Conservation (phyloP, 64 coral and sea anemone genomes). For the Porites australiensis region DNA sequence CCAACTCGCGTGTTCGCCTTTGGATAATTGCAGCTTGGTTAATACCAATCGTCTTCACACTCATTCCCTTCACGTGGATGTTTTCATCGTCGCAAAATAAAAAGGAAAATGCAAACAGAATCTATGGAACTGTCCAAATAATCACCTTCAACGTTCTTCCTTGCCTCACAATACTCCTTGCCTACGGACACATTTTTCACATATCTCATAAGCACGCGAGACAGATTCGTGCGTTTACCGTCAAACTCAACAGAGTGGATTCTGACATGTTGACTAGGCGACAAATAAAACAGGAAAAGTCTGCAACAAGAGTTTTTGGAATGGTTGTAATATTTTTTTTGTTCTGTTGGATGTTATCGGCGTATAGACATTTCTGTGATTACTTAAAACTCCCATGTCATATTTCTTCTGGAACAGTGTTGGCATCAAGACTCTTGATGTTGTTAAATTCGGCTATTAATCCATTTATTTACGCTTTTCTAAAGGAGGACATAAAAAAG, state of each 20-base stretch:
- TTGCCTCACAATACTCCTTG: conserved; percentile 41
- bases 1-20: background rate
- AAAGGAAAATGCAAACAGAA: background rate
- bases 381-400: background rate
- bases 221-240: background rate
- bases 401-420: background rate
- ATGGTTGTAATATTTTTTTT: conserved; percentile 37
- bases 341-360: conserved; percentile 22
- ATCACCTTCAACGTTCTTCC: conserved; percentile 32
- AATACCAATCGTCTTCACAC: background rate
- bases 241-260: background rate
- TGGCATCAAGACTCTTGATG: background rate
- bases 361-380: conserved; percentile 17
- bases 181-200: conserved; percentile 4
- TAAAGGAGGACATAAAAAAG: conserved; percentile 37
- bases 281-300: background rate
- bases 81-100: background rate
- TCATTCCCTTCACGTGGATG: conserved; percentile 32
- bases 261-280: background rate
- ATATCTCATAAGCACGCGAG: conserved; percentile 28
- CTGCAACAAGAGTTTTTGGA: conserved; percentile 41
- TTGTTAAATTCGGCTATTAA: conserved; percentile 11
- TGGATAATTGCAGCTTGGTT: conserved; percentile 41
- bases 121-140: conserved; percentile 18
- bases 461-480: conserved; percentile 36